Base-by-base conservation (phyloP, 2,888 invertebrate genomes). In the Epiblema foenella region DNA sequence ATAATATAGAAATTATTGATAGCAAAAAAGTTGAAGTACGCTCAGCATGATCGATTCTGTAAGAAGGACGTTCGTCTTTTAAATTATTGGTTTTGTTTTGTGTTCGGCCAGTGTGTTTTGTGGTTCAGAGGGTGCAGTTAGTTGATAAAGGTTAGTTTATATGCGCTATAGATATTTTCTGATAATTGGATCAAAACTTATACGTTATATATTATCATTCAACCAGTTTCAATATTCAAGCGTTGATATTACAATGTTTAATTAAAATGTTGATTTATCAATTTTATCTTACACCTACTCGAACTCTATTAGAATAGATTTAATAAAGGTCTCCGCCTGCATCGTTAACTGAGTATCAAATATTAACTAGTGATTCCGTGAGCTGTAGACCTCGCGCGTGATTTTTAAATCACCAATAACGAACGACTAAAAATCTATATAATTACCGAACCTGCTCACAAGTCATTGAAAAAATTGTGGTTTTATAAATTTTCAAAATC, bases 21-120 rank as follows among this genome's bases (percentile, higher is more conserved):
- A 17, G n/a, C 12, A 66, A 70, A 60, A 54, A 70, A 60, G 42
- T 69, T 52, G 64, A 66, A 60, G 59, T 64, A 18, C 46, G 39
- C 15, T n/a, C 8, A 46, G 59, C 33, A 54, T 54, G 52, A 51
- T 59, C 46, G 46, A 46, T 20, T 65, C 24, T 33, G 65, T 15
- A 69, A 58, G 59, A 65, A 65, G 65, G 65, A 69, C 64, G 58
- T 9, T 18, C 11, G 52, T 59, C 42, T 37, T 59, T 66, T 66
- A 66, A 66, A 65, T 65, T 65, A 18, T 66, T 52, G 15, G 37
- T 60, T 54, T 24, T 12, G 58, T 54, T 49, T 60, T 54, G 37
- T 49, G 15, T 62, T 65, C 2, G 54, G 54, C 10, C 58, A 69
- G 65, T 65, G 15, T 51, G 37, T 57, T 69, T 49, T 37, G 49